phyloP scores from a whole-genome alignment of 2,888 invertebrate species.

The Blastobasis adustella region DNA sequence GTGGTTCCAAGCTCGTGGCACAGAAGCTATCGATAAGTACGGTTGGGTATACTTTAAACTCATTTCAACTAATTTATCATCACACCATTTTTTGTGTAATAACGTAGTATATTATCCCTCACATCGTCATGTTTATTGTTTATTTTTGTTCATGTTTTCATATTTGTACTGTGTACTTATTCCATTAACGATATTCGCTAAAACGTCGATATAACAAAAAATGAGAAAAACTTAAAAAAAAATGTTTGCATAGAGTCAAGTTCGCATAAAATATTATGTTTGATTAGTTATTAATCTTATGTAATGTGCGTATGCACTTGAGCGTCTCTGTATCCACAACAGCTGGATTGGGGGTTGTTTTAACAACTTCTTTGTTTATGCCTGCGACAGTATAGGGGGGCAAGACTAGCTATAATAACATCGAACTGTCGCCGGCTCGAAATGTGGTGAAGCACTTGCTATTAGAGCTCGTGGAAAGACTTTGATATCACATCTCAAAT shows the following conservation, averaged over 20 bases:
- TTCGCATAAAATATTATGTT: conserved; percentile 68
- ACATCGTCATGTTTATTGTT: conserved; percentile 26
- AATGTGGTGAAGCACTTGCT: conserved; percentile 10
- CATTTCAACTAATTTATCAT: conserved; percentile 45
- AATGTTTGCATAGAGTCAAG: conserved; percentile 45
- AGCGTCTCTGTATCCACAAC: conserved; percentile 37
- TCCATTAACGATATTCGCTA: conserved; percentile 69
- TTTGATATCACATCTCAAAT: conserved; percentile 19
- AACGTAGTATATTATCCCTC: conserved; percentile 40
- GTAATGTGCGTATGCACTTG: conserved; percentile 68
- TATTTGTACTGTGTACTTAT: conserved; percentile 71
- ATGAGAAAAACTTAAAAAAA: conserved; percentile 52
- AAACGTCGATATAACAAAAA: conserved; percentile 47
- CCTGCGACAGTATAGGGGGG: conserved; percentile 38
- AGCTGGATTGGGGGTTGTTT: conserved; percentile 42
- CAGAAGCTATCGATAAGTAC: conserved; percentile 29
- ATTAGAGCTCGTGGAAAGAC: conserved; percentile 14
- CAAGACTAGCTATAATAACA: conserved; percentile 13
- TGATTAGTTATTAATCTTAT: conserved; percentile 63
- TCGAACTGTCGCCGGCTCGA: conserved; percentile 34
- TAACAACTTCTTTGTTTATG: conserved; percentile 13
- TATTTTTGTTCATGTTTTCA: conserved; percentile 57
- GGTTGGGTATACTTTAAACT: conserved; percentile 59
- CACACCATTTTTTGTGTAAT: conserved; percentile 43
- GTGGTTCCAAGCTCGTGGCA: no score